Evolutionary conservation across 2,797 vertebrate species (phyloP), one percentile per base, ranked within the genome.

Genomic region (Lepus townsendii): DNA sequence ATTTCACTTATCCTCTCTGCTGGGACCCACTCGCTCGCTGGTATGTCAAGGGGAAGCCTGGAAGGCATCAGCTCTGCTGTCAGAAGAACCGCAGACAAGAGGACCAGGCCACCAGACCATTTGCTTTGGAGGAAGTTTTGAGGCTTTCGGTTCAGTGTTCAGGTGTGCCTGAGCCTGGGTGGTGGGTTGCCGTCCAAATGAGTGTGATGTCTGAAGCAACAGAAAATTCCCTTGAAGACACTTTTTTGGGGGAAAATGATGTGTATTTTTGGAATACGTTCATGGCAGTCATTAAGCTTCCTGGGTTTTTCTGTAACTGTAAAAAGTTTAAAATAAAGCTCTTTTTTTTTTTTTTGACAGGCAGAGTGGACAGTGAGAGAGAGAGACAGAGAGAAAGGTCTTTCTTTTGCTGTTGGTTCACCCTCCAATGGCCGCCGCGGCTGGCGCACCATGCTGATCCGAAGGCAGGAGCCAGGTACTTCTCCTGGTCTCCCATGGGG

Each of bases 1-100:
- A 95, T 91, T 93, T 66, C 79, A 63, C 77, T 83, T 73, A 60
- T 65, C 91, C 38, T 38, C 82, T 73, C 71, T 63, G 72, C 63
- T 32, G 32, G 54, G 77, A 79, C 2, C 71, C 26, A 4, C 14
- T 47, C 16, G 27, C 71, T 60, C 2, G 0, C 5, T 11, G 73
- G 80, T n/a, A 30, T 1, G 19, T 22, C 4, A 5, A 26, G 73
- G 5, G 32, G 11, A 52, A 4, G 6, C 75, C 93, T 88, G 77
- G 78, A 83, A 85, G 54, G 62, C n/a, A 5, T 65, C 72, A 73
- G 78, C 62, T 88, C 71, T 24, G 62, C 54, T 66, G 65, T 24
- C 3, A 0, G 47, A 83, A 66, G 60, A 14, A 22, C 17, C 32
- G 0, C 2, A 14, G 26, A 27, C 54, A n/a, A 68, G 17, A 26